These are phyloP conservation scores for Actinia tenebrosa DNA, from an alignment of 64 coral and sea anemone species.

Conservation along the genomic window DNA sequence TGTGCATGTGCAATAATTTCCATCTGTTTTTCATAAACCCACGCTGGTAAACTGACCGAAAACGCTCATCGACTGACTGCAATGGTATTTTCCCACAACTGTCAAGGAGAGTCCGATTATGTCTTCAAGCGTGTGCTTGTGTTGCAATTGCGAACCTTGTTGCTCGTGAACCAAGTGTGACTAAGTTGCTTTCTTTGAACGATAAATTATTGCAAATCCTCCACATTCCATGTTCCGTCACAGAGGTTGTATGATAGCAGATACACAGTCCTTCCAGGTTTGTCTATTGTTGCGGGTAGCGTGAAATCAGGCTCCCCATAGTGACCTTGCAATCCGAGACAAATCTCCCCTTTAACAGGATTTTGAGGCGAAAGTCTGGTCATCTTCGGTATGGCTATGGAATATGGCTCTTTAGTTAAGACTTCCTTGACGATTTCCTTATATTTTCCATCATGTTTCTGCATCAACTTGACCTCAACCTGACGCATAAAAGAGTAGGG, in stretches of 20 bases:
- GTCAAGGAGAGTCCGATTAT: no score
- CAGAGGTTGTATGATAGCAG: slow-evolving; percentile 25
- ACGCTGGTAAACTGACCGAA: no score
- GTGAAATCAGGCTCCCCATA: slow-evolving; percentile 64
- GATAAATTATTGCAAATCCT: neutral
- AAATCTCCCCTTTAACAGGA: slow-evolving; percentile 44
- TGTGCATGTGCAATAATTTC: no score
- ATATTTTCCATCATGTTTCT: neutral
- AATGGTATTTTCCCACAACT: no score
- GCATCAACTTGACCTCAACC: slow-evolving; percentile 17
- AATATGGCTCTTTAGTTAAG: slow-evolving; percentile 37
- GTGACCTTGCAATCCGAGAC: slow-evolving; percentile 76
- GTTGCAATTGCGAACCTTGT: no score
- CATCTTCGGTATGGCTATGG: slow-evolving; percentile 17
- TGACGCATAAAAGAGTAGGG: slow-evolving; percentile 65
- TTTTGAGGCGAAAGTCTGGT: neutral
- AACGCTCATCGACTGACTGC: no score
- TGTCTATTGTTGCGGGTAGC: slow-evolving; percentile 25
- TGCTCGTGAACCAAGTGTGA: no score
- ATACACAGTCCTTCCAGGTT: slow-evolving; percentile 30
- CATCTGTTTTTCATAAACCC: no score
- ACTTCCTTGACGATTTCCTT: slow-evolving; percentile 32
- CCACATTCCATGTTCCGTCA: slow-evolving; percentile 17
- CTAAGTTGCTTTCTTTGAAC: neutral
- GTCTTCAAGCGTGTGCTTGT: no score